Conservation (phyloP, 2,113 vertebrate species). For the Xenotilapia flavipinnis region DNA sequence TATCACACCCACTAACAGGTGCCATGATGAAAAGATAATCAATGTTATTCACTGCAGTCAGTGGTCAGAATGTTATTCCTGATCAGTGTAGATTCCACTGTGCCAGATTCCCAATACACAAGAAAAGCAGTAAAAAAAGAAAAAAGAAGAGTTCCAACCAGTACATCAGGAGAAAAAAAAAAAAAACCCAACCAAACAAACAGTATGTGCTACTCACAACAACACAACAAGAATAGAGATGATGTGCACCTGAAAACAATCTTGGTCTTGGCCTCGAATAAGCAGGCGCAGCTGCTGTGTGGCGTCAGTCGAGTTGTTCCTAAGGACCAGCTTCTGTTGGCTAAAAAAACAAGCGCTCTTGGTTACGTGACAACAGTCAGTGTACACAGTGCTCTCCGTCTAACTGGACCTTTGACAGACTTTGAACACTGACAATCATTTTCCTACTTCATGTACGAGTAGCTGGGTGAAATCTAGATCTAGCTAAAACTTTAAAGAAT, state of each 20-base stretch:
- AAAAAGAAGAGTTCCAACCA: neutral
- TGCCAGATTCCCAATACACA: neutral
- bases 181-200: neutral
- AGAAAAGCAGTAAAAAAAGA: neutral
- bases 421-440: neutral
- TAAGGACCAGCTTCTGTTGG: conserved; percentile 86
- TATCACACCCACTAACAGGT: neutral
- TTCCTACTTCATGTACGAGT: neutral
- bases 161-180: neutral
- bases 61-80: neutral
- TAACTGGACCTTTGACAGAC: neutral
- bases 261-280: conserved; percentile 92
- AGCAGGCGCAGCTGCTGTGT: conserved; percentile 84
- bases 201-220: neutral
- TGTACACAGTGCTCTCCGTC: neutral
- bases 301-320: conserved; percentile 79
- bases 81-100: neutral
- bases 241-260: conserved; percentile 89
- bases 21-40: neutral
- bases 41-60: neutral
- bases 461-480: neutral
- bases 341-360: conserved; percentile 51
- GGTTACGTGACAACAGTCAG: neutral
- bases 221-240: neutral
- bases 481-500: neutral